A percentile compares a stretch with the other conserved stretches of the same genome.
Evolutionary conservation across 2,113 vertebrate genomes (phyloP).

Genomic region (Calyptommatus sinebrachiatus): DNA sequence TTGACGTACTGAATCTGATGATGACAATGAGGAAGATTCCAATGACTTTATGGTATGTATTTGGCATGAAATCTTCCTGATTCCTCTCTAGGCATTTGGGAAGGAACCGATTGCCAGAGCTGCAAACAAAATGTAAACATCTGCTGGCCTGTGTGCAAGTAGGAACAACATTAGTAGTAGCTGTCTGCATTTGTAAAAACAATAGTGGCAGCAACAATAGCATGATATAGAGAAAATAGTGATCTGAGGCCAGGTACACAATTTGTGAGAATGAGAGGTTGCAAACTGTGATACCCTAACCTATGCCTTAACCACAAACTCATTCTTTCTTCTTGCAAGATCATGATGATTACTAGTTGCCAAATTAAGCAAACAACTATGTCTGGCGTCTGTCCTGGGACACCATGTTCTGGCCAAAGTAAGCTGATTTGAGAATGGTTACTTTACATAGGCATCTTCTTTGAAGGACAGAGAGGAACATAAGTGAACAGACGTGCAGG

Average conservation of each 20-base stretch:
- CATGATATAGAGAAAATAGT: neutral
- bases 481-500: neutral
- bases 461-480: neutral
- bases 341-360: neutral
- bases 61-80: too few relatives aligned
- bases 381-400: neutral
- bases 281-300: neutral
- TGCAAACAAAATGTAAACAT: too few relatives aligned
- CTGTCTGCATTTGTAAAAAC: too few relatives aligned
- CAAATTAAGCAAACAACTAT: neutral
- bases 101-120: too few relatives aligned
- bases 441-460: neutral
- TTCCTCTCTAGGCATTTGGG: too few relatives aligned
- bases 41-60: too few relatives aligned
- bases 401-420: conserved; percentile 2
- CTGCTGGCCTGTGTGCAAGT: neutral
- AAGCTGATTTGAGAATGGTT: conserved; percentile 13
- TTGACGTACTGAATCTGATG: too few relatives aligned
- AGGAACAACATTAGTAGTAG: too few relatives aligned
- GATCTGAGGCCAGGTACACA: fast-evolving
- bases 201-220: too few relatives aligned
- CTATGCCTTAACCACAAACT: fast-evolving
- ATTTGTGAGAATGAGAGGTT: fast-evolving
- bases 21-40: too few relatives aligned
- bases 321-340: neutral